These are phyloP conservation scores for Callionymus lyra DNA, from an alignment of 2,113 vertebrate species.

Conservation along the genomic window DNA sequence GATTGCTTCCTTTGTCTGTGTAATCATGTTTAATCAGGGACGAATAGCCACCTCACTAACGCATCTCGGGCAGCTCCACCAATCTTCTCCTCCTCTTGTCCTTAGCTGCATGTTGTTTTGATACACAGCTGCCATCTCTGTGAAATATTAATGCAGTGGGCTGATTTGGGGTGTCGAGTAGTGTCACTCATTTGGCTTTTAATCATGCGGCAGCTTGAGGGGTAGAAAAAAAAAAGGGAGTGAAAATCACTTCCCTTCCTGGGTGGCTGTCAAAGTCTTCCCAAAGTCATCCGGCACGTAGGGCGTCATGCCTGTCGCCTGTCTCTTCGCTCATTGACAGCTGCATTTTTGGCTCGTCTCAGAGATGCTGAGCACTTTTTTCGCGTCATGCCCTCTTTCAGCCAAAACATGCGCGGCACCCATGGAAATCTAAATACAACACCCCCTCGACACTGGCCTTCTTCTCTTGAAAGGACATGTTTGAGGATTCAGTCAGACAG, in stretches of 20 bases:
- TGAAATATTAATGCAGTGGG: slow-evolving; percentile 73
- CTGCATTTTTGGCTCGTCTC: slow-evolving; percentile 60
- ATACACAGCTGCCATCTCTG: slow-evolving; percentile 72
- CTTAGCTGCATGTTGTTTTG: slow-evolving; percentile 67
- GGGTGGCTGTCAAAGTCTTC: slow-evolving; percentile 67
- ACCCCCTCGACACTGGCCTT: slow-evolving; percentile 1
- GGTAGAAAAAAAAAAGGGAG: slow-evolving; percentile 47
- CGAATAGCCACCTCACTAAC: slow-evolving; percentile 11
- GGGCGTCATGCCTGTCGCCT: slow-evolving; percentile 58
- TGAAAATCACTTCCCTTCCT: slow-evolving; percentile 59
- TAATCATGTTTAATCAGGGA: slow-evolving; percentile 18
- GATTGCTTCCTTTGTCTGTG: not conserved
- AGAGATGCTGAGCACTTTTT: slow-evolving; percentile 47
- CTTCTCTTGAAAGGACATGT: slow-evolving; percentile 11
- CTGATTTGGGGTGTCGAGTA: slow-evolving; percentile 72
- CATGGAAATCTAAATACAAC: slow-evolving; percentile 59
- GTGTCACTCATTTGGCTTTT: slow-evolving; percentile 75
- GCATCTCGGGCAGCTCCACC: slow-evolving; percentile 41
- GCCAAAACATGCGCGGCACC: slow-evolving; percentile 49
- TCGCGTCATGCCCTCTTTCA: slow-evolving; percentile 41
- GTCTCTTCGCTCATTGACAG: slow-evolving; percentile 60
- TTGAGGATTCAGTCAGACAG: slow-evolving; percentile 1
- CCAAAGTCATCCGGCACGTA: slow-evolving; percentile 65
- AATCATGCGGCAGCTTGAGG: slow-evolving; percentile 66
- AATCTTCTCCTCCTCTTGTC: slow-evolving; percentile 53